phyloP scores from a whole-genome alignment of 1,140 invertebrate genomes.

The Asbolus verrucosus region DNA sequence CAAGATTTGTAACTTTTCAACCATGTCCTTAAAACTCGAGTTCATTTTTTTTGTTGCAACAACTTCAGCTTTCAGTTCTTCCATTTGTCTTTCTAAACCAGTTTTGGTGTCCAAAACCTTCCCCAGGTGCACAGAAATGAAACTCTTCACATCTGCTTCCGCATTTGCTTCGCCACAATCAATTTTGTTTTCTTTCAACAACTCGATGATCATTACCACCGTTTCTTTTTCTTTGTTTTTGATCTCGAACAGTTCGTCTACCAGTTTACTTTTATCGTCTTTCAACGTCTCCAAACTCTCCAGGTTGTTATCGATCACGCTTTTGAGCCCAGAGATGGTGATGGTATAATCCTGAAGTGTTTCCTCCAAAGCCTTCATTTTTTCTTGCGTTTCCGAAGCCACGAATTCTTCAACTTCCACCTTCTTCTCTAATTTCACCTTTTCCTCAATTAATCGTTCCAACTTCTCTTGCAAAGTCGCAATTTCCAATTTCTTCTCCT shows the following conservation, averaged over 20 bases:
- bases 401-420: conserved; percentile 11
- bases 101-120: background rate
- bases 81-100: conserved; percentile 3
- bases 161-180: background rate
- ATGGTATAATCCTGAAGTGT: conserved; percentile 31
- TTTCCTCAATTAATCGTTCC: background rate
- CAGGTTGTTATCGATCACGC: conserved; percentile 19
- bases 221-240: conserved; percentile 6
- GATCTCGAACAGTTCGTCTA: too few relatives aligned
- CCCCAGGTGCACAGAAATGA: background rate
- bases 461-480: background rate
- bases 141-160: conserved; percentile 3
- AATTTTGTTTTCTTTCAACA: conserved; percentile 9
- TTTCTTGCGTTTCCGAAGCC: background rate
- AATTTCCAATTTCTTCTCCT: too few relatives aligned
- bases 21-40: background rate
- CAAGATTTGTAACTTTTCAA: background rate
- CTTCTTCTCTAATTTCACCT: background rate
- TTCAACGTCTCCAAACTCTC: conserved; percentile 22
- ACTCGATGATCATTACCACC: conserved; percentile 2
- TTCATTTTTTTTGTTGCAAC: conserved; percentile 1
- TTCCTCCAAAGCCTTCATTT: conserved; percentile 20
- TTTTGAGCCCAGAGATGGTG: conserved; percentile 34
- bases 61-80: conserved; percentile 19
- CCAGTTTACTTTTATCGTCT: too few relatives aligned